Evolutionary conservation across 2,113 vertebrate genomes (phyloP), one percentile per base, ranked within the genome.

Genomic region (Mohoua ochrocephala): DNA sequence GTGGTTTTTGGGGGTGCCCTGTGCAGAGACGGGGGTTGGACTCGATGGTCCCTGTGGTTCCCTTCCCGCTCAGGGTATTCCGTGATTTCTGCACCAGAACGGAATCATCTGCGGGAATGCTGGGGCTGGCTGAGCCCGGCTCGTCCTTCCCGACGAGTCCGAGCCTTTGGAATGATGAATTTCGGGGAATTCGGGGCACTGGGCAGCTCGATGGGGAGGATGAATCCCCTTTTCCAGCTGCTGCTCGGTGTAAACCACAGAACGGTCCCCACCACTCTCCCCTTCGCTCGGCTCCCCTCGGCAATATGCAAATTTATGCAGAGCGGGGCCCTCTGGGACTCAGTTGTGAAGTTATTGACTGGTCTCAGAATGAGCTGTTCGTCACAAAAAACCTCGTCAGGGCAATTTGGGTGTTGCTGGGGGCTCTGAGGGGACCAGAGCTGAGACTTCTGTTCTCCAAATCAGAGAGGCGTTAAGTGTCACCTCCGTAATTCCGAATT

Each of bases 91-190:
- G 6, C 22, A 15, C 16, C 57, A 10, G 49, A 5, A 5, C 6
- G 30, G 67, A 27, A 53, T 1, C 3, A 61, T 2, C 45, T 37
- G 65, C 42, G 35, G 68, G 68, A 57, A 35, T 2, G 7, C 27
- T 24, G 74, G 63, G 53, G 35, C 15, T 17, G 74, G 28, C 12
- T 24, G 59, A 52, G 87, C 50, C 69, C 49, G 8, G 23, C 21
- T 26, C 2, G 11, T 31, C 37, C 67, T 56, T 45, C 70, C 79
- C 12, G 0, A 3, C 0, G 8, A 2, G 26, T 17, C 0, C 3
- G 70, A 75, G n/a, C 73, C 73, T 50, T 37, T 7, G 18, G 69
- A 24, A 53, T 15, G 82, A 22, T 9, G 47, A 35, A 53, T 74
- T 78, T 7, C 10, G 33, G 54, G n/a, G 61, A 67, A 27, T 63